Percentiles rank a stretch among this genome's conserved stretches.
Evolutionary conservation across 1,140 invertebrate species (phyloP).

Genomic region (Nephotettix cincticeps): DNA sequence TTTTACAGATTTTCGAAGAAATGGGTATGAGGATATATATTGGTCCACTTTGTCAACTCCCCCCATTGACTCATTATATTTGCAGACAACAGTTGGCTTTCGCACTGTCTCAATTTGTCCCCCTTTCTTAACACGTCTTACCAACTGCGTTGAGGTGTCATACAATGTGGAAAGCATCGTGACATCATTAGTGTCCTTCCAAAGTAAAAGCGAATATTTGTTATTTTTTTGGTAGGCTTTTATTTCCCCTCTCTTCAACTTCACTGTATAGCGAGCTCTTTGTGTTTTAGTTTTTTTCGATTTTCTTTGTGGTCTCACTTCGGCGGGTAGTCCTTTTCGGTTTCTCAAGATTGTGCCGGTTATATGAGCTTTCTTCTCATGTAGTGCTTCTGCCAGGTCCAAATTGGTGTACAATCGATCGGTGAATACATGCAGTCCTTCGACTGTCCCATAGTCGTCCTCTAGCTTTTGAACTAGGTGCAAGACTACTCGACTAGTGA

Average conservation of each 20-base stretch:
- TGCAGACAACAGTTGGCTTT: slow-evolving; percentile 19
- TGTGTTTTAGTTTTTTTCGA: background rate
- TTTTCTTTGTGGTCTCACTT: slow-evolving; percentile 23
- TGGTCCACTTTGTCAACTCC: slow-evolving; percentile 7
- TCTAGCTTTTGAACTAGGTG: background rate
- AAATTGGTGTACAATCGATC: slow-evolving; percentile 17
- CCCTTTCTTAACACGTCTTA: background rate
- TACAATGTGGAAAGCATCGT: background rate
- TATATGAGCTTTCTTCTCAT: background rate
- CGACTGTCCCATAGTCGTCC: background rate
- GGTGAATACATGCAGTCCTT: slow-evolving; percentile 15
- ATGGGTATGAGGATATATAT: slow-evolving; percentile 16
- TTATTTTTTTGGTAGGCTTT: slow-evolving; percentile 13
- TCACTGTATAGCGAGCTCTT: background rate
- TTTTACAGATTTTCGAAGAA: slow-evolving; percentile 14
- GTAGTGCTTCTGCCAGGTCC: background rate
- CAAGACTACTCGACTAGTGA: slow-evolving; percentile 11
- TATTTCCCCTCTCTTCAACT: slow-evolving; percentile 12
- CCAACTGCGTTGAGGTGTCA: background rate
- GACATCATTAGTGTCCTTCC: background rate
- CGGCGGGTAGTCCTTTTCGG: background rate
- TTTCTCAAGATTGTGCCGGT: background rate
- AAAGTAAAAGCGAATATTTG: background rate
- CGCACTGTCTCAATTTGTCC: background rate
- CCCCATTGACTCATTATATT: slow-evolving; percentile 18